Conservation (phyloP, 2,113 vertebrate species). For the Geothlypis trichas region DNA sequence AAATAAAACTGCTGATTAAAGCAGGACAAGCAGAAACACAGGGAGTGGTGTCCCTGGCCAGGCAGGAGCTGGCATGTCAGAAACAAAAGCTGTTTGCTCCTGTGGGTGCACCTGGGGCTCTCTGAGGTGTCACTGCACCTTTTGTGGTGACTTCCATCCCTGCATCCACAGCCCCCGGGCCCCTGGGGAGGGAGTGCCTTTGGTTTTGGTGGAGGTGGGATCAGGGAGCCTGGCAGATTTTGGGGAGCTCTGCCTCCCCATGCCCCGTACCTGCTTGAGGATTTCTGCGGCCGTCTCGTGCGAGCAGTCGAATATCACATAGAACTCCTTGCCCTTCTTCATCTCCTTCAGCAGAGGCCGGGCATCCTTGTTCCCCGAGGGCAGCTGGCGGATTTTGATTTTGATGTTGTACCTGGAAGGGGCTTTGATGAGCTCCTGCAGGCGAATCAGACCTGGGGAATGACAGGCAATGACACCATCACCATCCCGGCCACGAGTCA, state of each 20-base stretch:
- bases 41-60: neutral
- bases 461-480: slow-evolving; percentile 17
- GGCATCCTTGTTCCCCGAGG: slow-evolving; percentile 90
- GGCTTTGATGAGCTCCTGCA: slow-evolving; percentile 99
- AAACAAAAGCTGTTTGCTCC: neutral
- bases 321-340: slow-evolving; percentile 97
- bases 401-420: slow-evolving; percentile 97
- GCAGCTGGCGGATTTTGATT: slow-evolving; percentile 97
- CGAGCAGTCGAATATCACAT: slow-evolving; percentile 95
- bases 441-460: slow-evolving; percentile 90
- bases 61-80: neutral
- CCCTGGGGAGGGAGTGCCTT: neutral
- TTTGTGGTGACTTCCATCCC: neutral
- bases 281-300: slow-evolving; percentile 90
- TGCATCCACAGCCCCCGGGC: neutral
- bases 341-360: slow-evolving; percentile 96
- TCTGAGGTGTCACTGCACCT: neutral
- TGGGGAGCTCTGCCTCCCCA: neutral
- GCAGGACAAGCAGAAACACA: neutral
- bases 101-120: rapidly evolving
- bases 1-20: neutral
- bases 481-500: neutral
- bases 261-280: slow-evolving; percentile 89
- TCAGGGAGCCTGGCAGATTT: neutral
- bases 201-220: neutral